These are phyloP conservation scores for Phortica variegata DNA, from an alignment of 1,140 invertebrate genomes.

Conservation along the genomic window DNA sequence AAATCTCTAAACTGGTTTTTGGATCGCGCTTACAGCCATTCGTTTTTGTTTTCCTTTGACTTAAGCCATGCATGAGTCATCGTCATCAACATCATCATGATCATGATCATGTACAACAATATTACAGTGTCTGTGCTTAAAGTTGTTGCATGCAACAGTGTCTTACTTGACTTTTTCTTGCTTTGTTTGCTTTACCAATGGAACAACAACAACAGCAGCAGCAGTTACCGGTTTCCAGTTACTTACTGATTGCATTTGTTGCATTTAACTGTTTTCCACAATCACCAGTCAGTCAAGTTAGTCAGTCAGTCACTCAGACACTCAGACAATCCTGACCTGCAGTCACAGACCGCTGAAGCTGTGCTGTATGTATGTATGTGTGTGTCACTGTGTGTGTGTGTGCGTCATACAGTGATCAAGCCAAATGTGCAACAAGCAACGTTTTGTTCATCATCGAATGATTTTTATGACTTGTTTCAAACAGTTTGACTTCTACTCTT, in stretches of 20 bases:
- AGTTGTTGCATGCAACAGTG: no score
- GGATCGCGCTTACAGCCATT: no score
- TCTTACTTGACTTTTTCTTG: no score
- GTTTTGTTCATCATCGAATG: background rate
- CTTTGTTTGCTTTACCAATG: background rate
- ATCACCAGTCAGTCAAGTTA: no score
- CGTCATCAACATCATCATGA: no score
- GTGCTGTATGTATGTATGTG: constrained; percentile 37
- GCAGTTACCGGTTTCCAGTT: constrained; percentile 32
- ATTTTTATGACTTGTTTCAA: constrained; percentile 12
- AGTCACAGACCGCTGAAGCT: no score
- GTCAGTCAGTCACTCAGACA: constrained; percentile 26
- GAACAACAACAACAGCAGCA: constrained; percentile 30
- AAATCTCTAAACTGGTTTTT: no score
- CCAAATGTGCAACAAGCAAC: constrained; percentile 25
- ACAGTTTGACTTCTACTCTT: constrained; percentile 18
- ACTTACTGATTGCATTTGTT: constrained; percentile 35
- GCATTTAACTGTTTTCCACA: constrained; percentile 38
- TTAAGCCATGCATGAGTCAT: no score
- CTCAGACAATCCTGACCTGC: constrained; percentile 18
- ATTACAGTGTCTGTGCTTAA: no score
- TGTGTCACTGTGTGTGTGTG: constrained; percentile 3
- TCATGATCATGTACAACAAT: no score
- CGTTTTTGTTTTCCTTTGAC: no score
- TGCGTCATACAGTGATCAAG: constrained; percentile 41